A percentile compares a stretch with the other conserved stretches of the same genome.
Evolutionary conservation across 2,113 vertebrate genomes (phyloP).

Genomic region (Tursiops truncatus): DNA sequence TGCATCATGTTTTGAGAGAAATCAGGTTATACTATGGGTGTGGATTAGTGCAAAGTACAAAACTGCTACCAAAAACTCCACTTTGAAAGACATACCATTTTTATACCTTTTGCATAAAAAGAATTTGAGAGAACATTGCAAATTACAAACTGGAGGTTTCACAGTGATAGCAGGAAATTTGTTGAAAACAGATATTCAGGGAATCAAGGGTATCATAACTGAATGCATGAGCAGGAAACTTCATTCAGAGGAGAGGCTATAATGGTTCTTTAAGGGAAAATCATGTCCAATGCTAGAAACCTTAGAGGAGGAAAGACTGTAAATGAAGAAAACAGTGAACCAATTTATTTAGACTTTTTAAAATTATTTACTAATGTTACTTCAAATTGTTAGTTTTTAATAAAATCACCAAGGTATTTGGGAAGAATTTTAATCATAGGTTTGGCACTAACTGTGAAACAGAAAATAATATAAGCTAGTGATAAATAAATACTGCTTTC

Average conservation of each 20-base stretch:
- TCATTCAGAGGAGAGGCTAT: not conserved
- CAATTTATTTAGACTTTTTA: not conserved
- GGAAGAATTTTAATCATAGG: not conserved
- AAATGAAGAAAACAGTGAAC: slow-evolving; percentile 26
- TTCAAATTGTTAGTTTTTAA: not conserved
- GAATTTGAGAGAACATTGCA: not conserved
- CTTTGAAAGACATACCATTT: not conserved
- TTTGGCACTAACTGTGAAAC: not conserved
- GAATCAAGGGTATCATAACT: not conserved
- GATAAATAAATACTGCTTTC: not conserved
- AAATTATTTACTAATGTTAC: not conserved
- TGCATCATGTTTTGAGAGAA: not conserved
- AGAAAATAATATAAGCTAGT: not conserved
- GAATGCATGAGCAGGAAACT: not conserved
- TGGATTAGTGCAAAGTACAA: not conserved
- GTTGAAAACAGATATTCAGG: not conserved
- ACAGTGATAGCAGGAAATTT: not conserved
- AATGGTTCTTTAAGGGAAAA: not conserved
- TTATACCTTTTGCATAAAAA: not conserved
- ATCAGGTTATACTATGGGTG: not conserved
- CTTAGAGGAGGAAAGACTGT: not conserved
- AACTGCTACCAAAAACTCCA: not conserved
- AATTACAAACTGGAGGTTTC: not conserved
- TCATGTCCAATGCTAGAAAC: not conserved
- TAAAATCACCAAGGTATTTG: not conserved